Conservation (phyloP, 2,888 invertebrate species). For the Sphinx pinastri region DNA sequence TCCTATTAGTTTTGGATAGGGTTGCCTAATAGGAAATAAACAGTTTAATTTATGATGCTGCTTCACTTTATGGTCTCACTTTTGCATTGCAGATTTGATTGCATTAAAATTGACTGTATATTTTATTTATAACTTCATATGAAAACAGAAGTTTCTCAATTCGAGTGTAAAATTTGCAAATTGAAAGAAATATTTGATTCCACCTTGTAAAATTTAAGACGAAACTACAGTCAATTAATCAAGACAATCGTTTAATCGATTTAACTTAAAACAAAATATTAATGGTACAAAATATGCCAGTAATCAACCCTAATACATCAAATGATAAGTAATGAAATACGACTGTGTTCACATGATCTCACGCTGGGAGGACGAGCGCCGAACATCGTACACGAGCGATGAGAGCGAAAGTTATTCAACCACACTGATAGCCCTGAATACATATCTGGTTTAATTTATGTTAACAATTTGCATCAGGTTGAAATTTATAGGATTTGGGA, state of each 20-base stretch:
- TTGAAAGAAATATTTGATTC: too few relatives aligned
- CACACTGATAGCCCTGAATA: constrained; percentile 6
- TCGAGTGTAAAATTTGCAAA: too few relatives aligned
- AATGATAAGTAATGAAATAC: constrained; percentile 40
- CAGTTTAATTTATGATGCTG: too few relatives aligned
- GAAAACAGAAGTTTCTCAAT: too few relatives aligned
- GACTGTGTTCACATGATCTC: constrained; percentile 48
- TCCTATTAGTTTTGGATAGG: constrained; percentile 54
- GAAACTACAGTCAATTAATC: too few relatives aligned
- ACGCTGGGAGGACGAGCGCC: constrained; percentile 51
- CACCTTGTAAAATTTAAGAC: too few relatives aligned
- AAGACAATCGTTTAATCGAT: too few relatives aligned
- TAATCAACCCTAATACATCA: constrained; percentile 40
- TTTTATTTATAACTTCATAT: too few relatives aligned
- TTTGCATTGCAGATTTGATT: too few relatives aligned
- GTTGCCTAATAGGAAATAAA: constrained; percentile 39
- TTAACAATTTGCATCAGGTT: not conserved
- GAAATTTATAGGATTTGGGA: not conserved
- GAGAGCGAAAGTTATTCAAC: constrained; percentile 47
- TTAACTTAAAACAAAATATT: too few relatives aligned
- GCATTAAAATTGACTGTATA: too few relatives aligned
- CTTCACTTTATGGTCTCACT: too few relatives aligned
- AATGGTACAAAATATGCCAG: not conserved
- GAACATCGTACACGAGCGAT: constrained; percentile 33
- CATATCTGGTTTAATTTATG: constrained; percentile 18